Evolutionary conservation across 2,113 vertebrate genomes (phyloP).

Genomic region (Strigops habroptila): DNA sequence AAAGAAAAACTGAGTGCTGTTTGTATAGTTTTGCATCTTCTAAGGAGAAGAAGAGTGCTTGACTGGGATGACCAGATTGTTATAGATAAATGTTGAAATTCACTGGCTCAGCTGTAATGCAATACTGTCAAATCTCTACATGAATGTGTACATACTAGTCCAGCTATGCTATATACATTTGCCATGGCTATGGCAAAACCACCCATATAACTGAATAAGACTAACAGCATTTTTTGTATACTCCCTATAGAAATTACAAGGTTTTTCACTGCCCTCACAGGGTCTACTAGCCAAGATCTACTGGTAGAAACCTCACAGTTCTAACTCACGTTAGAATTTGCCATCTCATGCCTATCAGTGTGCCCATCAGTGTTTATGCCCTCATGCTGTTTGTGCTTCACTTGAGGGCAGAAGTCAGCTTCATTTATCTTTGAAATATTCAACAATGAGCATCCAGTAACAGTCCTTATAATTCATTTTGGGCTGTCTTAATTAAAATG

Average conservation of each 20-base stretch:
- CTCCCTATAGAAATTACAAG: not conserved
- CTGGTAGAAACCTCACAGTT: not conserved
- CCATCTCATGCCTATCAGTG: not conserved
- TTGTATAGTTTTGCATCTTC: not conserved
- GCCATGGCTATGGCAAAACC: not conserved
- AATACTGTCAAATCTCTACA: not conserved
- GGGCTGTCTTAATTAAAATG: constrained; percentile 50
- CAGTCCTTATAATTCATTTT: constrained; percentile 26
- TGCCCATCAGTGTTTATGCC: not conserved
- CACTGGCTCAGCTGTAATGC: not conserved
- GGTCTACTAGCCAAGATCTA: not conserved
- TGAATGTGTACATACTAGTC: not conserved
- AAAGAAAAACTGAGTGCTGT: not conserved
- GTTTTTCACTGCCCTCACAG: not conserved
- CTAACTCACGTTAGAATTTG: not conserved
- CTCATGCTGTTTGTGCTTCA: not conserved
- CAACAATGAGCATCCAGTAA: constrained; percentile 2
- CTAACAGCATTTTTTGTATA: not conserved
- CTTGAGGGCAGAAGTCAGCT: constrained; percentile 13
- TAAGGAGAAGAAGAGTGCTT: not conserved
- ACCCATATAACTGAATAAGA: not conserved
- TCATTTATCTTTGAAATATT: constrained; percentile 2
- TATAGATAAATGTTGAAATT: not conserved
- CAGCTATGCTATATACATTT: not conserved
- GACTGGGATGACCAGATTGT: not conserved